These are phyloP conservation scores for Scolopax mira DNA, from an alignment of 2,113 vertebrate species.

Conservation along the genomic window DNA sequence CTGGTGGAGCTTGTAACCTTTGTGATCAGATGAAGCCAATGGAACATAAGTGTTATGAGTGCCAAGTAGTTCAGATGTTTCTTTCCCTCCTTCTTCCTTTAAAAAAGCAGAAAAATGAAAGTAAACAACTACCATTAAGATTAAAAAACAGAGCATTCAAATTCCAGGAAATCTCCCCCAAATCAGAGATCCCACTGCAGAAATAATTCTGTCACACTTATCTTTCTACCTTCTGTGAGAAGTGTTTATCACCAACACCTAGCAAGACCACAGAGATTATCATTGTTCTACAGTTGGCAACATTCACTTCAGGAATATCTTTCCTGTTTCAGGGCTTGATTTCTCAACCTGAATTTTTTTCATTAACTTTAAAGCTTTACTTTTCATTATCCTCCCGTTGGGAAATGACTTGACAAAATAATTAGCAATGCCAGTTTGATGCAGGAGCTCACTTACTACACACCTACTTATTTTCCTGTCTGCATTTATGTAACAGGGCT, in stretches of 20 bases:
- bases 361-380: background rate
- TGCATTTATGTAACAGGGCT: background rate
- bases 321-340: background rate
- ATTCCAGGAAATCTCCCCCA: background rate
- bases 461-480: background rate
- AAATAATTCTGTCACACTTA: background rate
- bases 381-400: background rate
- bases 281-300: background rate
- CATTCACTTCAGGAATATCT: background rate
- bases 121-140: background rate
- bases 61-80: background rate
- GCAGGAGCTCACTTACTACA: background rate
- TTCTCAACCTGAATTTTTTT: slow-evolving; percentile 8
- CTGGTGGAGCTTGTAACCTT: background rate
- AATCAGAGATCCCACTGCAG: background rate
- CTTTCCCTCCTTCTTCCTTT: background rate
- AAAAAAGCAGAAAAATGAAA: background rate
- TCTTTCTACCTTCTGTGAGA: background rate
- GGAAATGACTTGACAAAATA: background rate
- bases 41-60: background rate
- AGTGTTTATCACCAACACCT: background rate
- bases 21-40: background rate
- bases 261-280: background rate
- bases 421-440: background rate
- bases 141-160: background rate